phyloP scores from a whole-genome alignment of 2,888 invertebrate species.

The Dyspetes luteomarginatus region DNA sequence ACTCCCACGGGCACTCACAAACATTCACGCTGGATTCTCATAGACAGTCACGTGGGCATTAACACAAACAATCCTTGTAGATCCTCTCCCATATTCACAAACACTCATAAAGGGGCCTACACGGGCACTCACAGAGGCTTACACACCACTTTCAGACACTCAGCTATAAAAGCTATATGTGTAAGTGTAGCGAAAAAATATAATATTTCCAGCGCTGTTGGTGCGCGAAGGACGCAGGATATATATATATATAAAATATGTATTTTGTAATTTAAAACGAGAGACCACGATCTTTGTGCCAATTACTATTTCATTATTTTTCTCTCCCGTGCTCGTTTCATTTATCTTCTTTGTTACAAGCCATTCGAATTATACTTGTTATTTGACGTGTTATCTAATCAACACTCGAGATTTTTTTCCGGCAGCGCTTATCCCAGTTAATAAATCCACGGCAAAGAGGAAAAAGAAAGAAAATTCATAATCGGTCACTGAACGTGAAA shows the following conservation, averaged over 20 bases:
- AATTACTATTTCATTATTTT: conserved; percentile 25
- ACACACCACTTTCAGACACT: too few relatives aligned
- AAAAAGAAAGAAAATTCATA: background rate
- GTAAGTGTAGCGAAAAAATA: too few relatives aligned
- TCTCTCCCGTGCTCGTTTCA: background rate
- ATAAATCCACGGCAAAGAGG: conserved; percentile 8
- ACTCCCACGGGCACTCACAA: too few relatives aligned
- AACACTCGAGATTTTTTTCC: background rate
- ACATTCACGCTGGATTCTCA: too few relatives aligned
- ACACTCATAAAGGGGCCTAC: background rate
- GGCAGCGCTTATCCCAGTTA: background rate
- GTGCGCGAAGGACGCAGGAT: too few relatives aligned
- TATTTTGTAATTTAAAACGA: background rate
- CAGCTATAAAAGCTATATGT: too few relatives aligned
- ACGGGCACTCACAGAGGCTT: too few relatives aligned
- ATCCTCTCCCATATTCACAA: too few relatives aligned
- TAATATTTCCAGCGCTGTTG: too few relatives aligned
- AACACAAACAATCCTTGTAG: too few relatives aligned
- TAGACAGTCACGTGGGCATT: too few relatives aligned
- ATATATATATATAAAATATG: background rate
- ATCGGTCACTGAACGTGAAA: background rate
- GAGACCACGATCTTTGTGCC: conserved; percentile 3
- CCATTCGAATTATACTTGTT: background rate
- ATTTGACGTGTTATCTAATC: conserved; percentile 42
- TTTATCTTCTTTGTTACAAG: background rate